These are phyloP conservation scores for Prenolepis imparis DNA, from an alignment of 2,888 invertebrate genomes.

Conservation along the genomic window DNA sequence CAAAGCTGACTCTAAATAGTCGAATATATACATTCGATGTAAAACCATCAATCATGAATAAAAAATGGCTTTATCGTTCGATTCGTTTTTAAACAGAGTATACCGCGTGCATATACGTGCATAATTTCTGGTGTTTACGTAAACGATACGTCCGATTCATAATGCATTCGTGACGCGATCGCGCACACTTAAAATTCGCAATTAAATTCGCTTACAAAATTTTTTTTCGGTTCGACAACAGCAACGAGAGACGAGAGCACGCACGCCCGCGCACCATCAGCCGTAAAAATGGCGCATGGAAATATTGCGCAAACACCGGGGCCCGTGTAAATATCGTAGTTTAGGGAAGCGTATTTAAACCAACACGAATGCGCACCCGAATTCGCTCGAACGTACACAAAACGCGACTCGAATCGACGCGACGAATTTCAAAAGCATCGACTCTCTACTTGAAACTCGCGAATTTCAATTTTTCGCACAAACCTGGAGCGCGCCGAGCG, in stretches of 20 bases:
- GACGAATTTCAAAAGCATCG: constrained; percentile 53
- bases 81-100: neutral
- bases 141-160: neutral
- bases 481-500: constrained; percentile 14
- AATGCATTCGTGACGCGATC: constrained; percentile 42
- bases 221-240: constrained; percentile 42
- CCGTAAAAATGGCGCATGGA: constrained; percentile 56
- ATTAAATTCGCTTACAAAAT: constrained; percentile 47
- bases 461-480: constrained; percentile 46
- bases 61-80: neutral
- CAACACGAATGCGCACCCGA: constrained; percentile 36
- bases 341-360: constrained; percentile 52
- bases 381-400: constrained; percentile 43
- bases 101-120: neutral
- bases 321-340: constrained; percentile 52
- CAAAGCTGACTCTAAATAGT: neutral
- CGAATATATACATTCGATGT: neutral
- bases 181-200: constrained; percentile 43
- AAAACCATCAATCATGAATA: constrained; percentile 21
- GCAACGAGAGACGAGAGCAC: constrained; percentile 6
- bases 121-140: constrained; percentile 50
- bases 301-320: constrained; percentile 54
- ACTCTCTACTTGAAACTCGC: constrained; percentile 45
- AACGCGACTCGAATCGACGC: constrained; percentile 39
- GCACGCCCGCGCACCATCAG: constrained; percentile 26